Evolutionary conservation across 2,113 vertebrate species (phyloP), one percentile per base, ranked within the genome.

Genomic region (Gallinago media): DNA sequence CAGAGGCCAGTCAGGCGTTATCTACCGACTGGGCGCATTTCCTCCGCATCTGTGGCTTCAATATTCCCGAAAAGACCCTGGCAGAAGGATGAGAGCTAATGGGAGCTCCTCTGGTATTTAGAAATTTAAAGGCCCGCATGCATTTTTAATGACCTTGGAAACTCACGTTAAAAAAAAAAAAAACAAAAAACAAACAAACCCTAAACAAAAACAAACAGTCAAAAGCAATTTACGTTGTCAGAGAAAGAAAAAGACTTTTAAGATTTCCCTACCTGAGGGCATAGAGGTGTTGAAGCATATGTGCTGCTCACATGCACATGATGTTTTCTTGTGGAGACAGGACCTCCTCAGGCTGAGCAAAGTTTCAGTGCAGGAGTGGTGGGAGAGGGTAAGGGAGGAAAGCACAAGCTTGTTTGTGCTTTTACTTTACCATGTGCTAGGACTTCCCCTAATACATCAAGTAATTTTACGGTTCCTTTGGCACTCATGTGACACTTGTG

Each of bases 1-100:
- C 99, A 99, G 97, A 97, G 98, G 98, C 90, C 98, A 99, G 97
- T 98, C 98, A 98, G 98, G 98, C 98, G 95, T 99, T 98, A 98
- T 98, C 98, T 98, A 97, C 97, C 97, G 84, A 96, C 97, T 58
- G 97, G 98, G 98, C 49, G 44, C 96, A 79, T 97, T 98, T 97
- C 97, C 96, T 96, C 81, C 0, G 36, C 95, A 96, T 97, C 70
- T 66, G 94, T 86, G 96, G 50, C 82, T 85, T 67, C 92, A 5
- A 2, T 94, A 89, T 92, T 93, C 94, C 93, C 40, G 3, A 85
- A 88, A 47, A 97, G 94, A 89, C 76, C 83, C 59, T 92, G 93
- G 89, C 95, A 92, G 93, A 38, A 94, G 91, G 78, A 92, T 66
- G 74, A 76, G 91, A 93, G 88, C 92, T 94, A 96, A 95, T 95